A percentile compares a stretch with the other conserved stretches of the same genome.
Evolutionary conservation across 2,888 invertebrate genomes (phyloP).

Genomic region (Drosophila niveifrons): DNA sequence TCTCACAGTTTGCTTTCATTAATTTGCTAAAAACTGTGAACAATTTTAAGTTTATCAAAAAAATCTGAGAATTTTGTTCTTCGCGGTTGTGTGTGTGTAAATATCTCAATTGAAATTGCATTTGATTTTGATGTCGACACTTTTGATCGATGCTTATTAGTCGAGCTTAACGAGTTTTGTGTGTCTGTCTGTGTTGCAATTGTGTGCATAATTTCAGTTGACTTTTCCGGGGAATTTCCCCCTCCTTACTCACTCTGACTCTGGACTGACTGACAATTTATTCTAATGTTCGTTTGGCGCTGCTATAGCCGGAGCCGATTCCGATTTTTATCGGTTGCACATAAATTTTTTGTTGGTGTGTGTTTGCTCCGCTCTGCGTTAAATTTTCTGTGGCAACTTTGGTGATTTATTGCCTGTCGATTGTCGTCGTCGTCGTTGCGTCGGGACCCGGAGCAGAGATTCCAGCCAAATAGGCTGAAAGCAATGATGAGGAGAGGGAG

Average conservation of each 20-base stretch:
- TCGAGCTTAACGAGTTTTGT: conserved; percentile 19
- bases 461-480: conserved; percentile 45
- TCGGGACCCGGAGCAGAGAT: conserved; percentile 41
- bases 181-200: conserved; percentile 7
- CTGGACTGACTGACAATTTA: conserved; percentile 61
- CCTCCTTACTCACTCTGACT: background rate
- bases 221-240: conserved; percentile 2
- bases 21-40: too few species aligned
- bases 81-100: too few species aligned
- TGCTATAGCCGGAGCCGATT: conserved; percentile 29
- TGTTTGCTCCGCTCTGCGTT: conserved; percentile 43
- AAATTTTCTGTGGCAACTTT: conserved; percentile 78
- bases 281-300: conserved; percentile 55
- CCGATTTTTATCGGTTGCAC: conserved; percentile 77
- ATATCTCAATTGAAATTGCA: background rate
- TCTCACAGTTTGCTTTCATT: too few species aligned
- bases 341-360: conserved; percentile 70
- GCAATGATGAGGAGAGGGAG: background rate
- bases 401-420: conserved; percentile 84
- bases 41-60: too few species aligned
- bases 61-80: too few species aligned
- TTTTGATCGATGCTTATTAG: conserved; percentile 14
- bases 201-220: conserved; percentile 26
- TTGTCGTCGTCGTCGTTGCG: conserved; percentile 65
- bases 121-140: background rate